Evolutionary conservation across 1,140 invertebrate genomes (phyloP), one percentile per base, ranked within the genome.

Genomic region (Telenomus remus): DNA sequence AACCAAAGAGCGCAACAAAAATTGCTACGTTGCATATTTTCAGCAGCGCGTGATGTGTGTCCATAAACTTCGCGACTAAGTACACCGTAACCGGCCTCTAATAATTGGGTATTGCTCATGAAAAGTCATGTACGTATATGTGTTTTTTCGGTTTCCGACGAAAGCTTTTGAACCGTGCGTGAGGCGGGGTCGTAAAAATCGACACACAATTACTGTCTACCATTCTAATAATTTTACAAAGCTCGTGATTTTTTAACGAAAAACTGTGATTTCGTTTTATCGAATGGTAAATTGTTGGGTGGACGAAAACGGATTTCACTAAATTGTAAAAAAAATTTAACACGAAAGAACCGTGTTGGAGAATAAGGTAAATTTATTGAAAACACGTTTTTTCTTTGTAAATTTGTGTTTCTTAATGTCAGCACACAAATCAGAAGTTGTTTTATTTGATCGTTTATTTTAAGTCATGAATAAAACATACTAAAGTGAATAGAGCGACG

Each of bases 121-220:
- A 59, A 55, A 65, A 65, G 55, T 73, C 55, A 27, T 27, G 19
- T 47, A 76, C 42, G 55, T 69, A 39, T 35, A 48, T 35, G 43
- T 56, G 44, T 60, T 78, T 72, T 72, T 72, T 68, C 19, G 42
- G 69, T 72, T 66, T 46, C 50, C 49, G 59, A 57, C 46, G 15
- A 54, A 77, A 53, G 37, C 37, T 48, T 43, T n/a, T 19, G 8
- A 54, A 69, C 53, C 50, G 70, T 76, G 72, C 82, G 81, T 84
- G 82, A 79, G 65, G 39, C 50, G 7, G 47, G n/a, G 42, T 59
- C 73, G 66, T 84, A 83, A 84, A 76, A 65, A 78, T 60, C 51
- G 69, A 8, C 47, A 55, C 50, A 68, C 78, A 79, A 83, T 82
- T 83, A 76, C 69, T 79, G 79, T 75, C 69, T 66, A 44, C 16